phyloP scores from a whole-genome alignment of 53 echinoderm and acorn worm genomes.

The Zoroaster sp. region DNA sequence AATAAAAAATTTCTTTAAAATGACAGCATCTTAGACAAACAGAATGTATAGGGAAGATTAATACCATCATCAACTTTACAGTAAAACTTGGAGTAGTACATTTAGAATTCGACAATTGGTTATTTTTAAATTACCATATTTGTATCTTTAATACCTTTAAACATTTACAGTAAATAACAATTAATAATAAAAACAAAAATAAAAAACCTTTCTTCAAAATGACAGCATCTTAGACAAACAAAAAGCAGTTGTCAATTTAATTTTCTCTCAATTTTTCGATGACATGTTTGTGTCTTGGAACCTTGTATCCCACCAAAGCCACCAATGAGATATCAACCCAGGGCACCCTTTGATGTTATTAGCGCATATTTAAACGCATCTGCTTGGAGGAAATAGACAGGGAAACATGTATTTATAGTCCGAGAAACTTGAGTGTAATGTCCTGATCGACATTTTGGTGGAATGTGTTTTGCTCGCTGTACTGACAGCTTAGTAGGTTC shows the following conservation, averaged over 20 bases:
- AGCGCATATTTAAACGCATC: neutral
- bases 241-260: neutral
- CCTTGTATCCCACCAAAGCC: neutral
- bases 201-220: too few relatives aligned
- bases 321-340: neutral
- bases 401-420: neutral
- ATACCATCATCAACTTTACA: too few relatives aligned
- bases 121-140: too few relatives aligned
- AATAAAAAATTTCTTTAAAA: too few relatives aligned
- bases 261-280: neutral
- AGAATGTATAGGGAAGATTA: too few relatives aligned
- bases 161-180: too few relatives aligned
- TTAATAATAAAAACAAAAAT: too few relatives aligned
- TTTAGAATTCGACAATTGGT: too few relatives aligned
- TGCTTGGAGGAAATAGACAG: neutral
- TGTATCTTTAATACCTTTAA: too few relatives aligned
- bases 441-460: neutral
- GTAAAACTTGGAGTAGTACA: too few relatives aligned
- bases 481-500: neutral
- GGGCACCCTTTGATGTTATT: neutral
- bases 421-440: neutral
- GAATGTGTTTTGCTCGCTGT: neutral
- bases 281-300: neutral
- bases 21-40: too few relatives aligned
- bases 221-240: too few relatives aligned